Evolutionary conservation across 2,888 invertebrate genomes (phyloP).

Genomic region (Heterodera filipjevi): DNA sequence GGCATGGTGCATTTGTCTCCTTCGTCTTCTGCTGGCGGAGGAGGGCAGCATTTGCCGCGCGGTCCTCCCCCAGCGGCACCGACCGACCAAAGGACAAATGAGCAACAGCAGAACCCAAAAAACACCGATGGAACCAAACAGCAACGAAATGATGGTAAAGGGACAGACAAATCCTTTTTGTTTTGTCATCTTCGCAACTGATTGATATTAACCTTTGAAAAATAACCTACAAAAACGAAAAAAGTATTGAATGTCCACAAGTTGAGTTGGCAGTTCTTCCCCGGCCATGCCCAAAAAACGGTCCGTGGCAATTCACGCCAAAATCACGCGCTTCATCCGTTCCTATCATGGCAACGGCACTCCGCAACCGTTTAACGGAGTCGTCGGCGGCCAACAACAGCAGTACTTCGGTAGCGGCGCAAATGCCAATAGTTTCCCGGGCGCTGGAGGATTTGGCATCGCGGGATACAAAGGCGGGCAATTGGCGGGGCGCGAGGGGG

Average conservation of each 20-base stretch:
- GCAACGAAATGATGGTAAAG: background rate
- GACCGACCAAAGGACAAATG: background rate
- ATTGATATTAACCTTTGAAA: too few species aligned
- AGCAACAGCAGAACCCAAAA: background rate
- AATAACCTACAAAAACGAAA: background rate
- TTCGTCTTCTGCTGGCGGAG: background rate
- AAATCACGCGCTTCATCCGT: background rate
- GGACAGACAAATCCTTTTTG: background rate
- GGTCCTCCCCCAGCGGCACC: background rate
- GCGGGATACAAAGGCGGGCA: background rate
- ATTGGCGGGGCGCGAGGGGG: background rate
- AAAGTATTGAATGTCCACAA: background rate
- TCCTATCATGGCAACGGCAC: background rate
- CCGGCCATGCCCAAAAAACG: background rate
- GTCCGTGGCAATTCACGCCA: background rate
- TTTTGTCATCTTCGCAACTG: too few species aligned
- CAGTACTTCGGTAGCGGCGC: background rate
- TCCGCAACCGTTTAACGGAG: background rate
- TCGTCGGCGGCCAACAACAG: background rate
- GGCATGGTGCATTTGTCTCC: background rate
- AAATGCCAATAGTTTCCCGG: background rate
- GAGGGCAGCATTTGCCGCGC: background rate
- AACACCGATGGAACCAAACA: background rate
- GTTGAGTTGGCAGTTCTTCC: slow-evolving; percentile 4
- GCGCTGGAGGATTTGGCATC: background rate